Base-by-base conservation (phyloP, 2,888 invertebrate genomes). In the Sphinx pinastri region DNA sequence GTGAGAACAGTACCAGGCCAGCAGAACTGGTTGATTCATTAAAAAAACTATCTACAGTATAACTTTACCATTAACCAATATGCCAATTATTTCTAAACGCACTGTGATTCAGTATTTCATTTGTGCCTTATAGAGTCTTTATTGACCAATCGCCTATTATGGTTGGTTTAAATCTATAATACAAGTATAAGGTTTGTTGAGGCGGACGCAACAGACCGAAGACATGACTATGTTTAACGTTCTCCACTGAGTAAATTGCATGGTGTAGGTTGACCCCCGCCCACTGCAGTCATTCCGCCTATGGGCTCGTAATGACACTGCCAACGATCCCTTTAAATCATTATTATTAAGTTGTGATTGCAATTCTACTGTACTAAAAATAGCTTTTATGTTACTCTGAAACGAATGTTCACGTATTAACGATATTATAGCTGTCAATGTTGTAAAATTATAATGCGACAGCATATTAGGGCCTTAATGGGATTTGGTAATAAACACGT, bases 201-300 rank as follows among this genome's bases (percentile, higher is more conserved):
- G 71, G 63, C 63, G 63, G 63, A 19, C 49, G 76, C 79, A 80
- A 82, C 81, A 76, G 79, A 77, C 79, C 80, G 78, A 81, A 80
- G 80, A 80, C 79, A 80, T 84, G 78, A 79, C 76, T 78, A 78
- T 79, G 78, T 81, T 79, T 79, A 78, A 78, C 76, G 78, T 84
- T 77, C 77, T 72, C 76, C 75, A 47, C 13, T 49, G 73, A 81
- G 83, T 84, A 86, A 85, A 87, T 87, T 85, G 86, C 83, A 83
- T 78, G 80, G 82, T 80, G 70, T 77, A 72, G 72, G 71, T 71
- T 74, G 76, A 82, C 79, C 80, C 75, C 75, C 84, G 81, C 86
- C 85, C 83, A 85, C 84, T 75, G 70, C 67, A 68, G 70, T 73
- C 71, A 67, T 72, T 73, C 77, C 77, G 76, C 73, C 72, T 79